Base-by-base conservation (phyloP, 23 tunicate species). In the Oikopleura dioica region DNA sequence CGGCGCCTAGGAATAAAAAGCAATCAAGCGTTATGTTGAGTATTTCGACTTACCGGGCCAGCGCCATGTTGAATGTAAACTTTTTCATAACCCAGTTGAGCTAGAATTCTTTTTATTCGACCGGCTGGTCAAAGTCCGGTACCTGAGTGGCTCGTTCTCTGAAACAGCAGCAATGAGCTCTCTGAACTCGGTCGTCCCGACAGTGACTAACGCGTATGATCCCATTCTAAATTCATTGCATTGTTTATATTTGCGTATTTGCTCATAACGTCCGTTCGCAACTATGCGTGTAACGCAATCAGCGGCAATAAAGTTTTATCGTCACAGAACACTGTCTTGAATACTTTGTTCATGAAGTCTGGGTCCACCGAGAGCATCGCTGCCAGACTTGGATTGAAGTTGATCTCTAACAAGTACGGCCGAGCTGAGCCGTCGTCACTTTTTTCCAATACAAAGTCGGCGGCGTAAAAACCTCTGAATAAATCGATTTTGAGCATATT, bases 351-450 rank as follows among this genome's bases (percentile, higher is more conserved):
- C 32, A 79, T 38, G 50, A 85, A 85, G 1, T 80, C 75, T 1
- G 91, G 79, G 33, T 75, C 75, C 31, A 37, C 51, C 26, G 79
- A 75, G 69, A 81, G 82, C 0, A 77, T 59, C 35, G 36, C 24
- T 0, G 77, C 30, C 30, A 76, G n/a, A 26, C 59, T 38, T 1
- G 91, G 91, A 33, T 72, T 51, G 75, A 81, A 78, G 37, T 81
- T 82, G 79, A 81, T 78, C 68, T 81, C 91, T 34, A 81, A 55
- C 37, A 85, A 68, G 1, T 58, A 36, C 1, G 91, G 91, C 77
- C 51, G 77, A 9, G 21, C 55, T 4, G 26, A 21, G 2, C 5
- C 29, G 33, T 63, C 72, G 5, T 28, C 33, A 31, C 33, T 2
- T 21, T 28, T 24, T 28, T 63, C 72, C 30, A 63, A 31, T 2